Evolutionary conservation across 2,113 vertebrate species (phyloP).

Genomic region (Sinocyclocheilus grahami): DNA sequence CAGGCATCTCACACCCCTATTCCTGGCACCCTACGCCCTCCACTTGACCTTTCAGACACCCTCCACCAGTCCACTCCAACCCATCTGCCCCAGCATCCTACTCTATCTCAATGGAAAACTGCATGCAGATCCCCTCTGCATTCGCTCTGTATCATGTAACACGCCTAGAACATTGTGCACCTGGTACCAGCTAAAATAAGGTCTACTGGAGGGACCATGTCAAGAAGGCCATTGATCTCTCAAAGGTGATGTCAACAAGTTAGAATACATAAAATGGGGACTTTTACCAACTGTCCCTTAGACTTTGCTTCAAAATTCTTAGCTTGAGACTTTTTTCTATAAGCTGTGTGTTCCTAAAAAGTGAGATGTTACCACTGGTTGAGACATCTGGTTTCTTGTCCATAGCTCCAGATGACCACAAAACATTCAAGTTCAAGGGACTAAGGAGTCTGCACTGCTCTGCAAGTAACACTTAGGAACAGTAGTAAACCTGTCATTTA

Average conservation of each 20-base stretch:
- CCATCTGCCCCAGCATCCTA: slow-evolving; percentile 26
- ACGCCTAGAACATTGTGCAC: slow-evolving; percentile 72
- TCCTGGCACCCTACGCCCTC: slow-evolving; percentile 74
- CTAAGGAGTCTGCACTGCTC: background rate
- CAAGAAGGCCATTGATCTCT: slow-evolving; percentile 6
- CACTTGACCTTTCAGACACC: slow-evolving; percentile 74
- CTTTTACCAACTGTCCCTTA: background rate
- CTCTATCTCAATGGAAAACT: slow-evolving; percentile 4
- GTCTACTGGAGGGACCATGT: slow-evolving; percentile 42
- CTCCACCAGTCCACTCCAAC: slow-evolving; percentile 53
- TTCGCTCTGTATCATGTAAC: slow-evolving; percentile 70
- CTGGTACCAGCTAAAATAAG: slow-evolving; percentile 75
- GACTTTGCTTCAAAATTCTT: background rate
- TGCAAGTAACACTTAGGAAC: background rate
- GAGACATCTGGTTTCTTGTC: background rate
- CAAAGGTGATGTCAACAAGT: background rate
- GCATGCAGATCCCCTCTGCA: slow-evolving; percentile 28
- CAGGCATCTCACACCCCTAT: slow-evolving; percentile 80
- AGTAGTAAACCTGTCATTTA: background rate
- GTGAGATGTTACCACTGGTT: background rate
- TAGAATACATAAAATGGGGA: background rate
- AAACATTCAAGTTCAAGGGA: background rate
- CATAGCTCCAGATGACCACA: background rate
- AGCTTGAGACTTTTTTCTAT: background rate
- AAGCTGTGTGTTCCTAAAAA: background rate